Percentiles rank a stretch among this genome's conserved stretches.
These are phyloP conservation scores for Epistrophe eligans DNA, from an alignment of 2,888 invertebrate species.

Conservation along the genomic window DNA sequence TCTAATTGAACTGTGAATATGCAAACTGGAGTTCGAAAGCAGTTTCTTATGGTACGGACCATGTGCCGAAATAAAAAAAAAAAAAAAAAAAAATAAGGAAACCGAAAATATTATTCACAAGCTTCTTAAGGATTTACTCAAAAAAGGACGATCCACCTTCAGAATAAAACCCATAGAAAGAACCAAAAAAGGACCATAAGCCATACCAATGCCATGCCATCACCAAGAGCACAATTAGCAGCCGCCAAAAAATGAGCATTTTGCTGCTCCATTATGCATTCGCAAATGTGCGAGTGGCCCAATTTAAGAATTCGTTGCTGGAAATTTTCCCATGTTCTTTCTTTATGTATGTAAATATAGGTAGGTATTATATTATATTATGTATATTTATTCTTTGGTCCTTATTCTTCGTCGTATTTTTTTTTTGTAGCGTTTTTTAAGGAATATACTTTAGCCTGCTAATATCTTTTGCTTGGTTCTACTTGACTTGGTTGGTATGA, in stretches of 20 bases:
- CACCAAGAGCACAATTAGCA: constrained; percentile 60
- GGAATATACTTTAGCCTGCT: constrained; percentile 29
- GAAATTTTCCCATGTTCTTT: constrained; percentile 39
- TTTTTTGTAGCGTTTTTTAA: constrained; percentile 7
- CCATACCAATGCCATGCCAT: constrained; percentile 5
- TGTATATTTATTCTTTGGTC: constrained; percentile 17
- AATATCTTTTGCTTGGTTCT: constrained; percentile 45
- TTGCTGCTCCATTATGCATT: constrained; percentile 64
- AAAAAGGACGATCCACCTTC: constrained; percentile 13
- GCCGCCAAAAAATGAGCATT: constrained; percentile 41
- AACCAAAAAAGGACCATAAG: constrained; percentile 8
- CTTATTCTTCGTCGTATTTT: constrained; percentile 3
- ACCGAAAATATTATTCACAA: constrained; percentile 45
- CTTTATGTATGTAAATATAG: background rate
- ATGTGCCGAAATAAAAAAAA: background rate
- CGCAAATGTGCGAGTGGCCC: constrained; percentile 68
- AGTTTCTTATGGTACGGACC: constrained; percentile 33
- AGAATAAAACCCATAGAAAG: background rate
- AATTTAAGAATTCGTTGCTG: constrained; percentile 58
- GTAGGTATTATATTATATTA: background rate
- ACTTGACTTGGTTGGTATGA: constrained; percentile 54
- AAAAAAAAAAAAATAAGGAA: background rate
- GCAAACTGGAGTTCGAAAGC: constrained; percentile 28
- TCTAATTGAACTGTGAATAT: constrained; percentile 70
- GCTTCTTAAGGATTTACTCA: constrained; percentile 36